These are phyloP conservation scores for Plebejus argus DNA, from an alignment of 2,888 invertebrate species.

Conservation along the genomic window DNA sequence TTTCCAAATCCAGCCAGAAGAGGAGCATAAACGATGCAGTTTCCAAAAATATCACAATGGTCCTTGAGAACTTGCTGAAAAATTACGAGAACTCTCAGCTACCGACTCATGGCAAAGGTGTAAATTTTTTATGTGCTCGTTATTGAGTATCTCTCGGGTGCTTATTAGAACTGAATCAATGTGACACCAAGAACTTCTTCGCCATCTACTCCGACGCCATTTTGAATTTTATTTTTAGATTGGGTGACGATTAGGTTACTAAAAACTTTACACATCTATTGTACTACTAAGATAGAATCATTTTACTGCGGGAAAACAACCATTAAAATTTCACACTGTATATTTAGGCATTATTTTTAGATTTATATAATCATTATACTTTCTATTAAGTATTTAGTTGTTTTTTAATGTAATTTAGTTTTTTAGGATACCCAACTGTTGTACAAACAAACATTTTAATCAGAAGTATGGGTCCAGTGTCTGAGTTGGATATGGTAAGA, in stretches of 20 bases:
- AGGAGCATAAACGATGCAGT: conserved; percentile 85
- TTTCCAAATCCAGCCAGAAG: conserved; percentile 61
- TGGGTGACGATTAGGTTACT: no score
- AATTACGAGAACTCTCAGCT: conserved; percentile 94
- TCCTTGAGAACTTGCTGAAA: conserved; percentile 92
- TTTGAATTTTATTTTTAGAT: neutral
- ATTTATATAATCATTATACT: no score
- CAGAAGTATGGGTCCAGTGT: conserved; percentile 95
- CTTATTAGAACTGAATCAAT: conserved; percentile 17
- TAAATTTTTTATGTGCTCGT: neutral
- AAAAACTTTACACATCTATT: no score
- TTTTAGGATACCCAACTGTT: conserved; percentile 89
- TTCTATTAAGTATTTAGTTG: neutral
- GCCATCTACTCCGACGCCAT: neutral
- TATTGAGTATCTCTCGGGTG: conserved; percentile 3
- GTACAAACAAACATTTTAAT: conserved; percentile 94
- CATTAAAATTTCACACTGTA: no score
- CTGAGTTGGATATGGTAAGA: conserved; percentile 93
- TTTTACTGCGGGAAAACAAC: no score
- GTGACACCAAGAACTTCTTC: neutral
- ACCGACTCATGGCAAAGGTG: conserved; percentile 94
- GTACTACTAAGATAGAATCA: no score
- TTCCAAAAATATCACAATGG: conserved; percentile 91
- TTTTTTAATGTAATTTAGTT: conserved; percentile 33
- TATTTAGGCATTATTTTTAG: no score